Evolutionary conservation across 2,797 vertebrate genomes (phyloP), one percentile per base, ranked within the genome.

Genomic region (Paedocypris micromegethes): DNA sequence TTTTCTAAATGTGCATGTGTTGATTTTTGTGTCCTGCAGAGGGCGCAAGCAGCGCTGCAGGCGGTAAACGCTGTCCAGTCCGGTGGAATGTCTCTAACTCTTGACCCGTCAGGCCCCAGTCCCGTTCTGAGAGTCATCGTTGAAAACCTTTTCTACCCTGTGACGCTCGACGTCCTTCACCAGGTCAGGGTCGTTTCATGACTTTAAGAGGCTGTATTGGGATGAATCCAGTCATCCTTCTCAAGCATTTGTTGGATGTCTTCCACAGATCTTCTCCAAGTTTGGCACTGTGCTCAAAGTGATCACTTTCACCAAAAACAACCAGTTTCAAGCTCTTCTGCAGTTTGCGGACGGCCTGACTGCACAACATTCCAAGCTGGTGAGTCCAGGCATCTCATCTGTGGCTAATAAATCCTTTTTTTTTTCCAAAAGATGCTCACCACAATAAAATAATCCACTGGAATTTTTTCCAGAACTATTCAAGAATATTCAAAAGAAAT

Each of bases 221-320:
- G 23, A 23, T 23, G 23, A 23, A 23, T 23, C 23, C 23, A 23
- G 23, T 23, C 23, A 23, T 23, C 23, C 23, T 1, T 23, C 23
- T 23, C 23, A 23, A 23, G 23, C 23, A 23, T 23, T 23, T 23
- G 23, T 23, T 23, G 23, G 23, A 23, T 23, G 1, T 23, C 23
- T 23, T 57, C 68, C 65, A 6, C 83, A 98, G 96, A 98, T 98
- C 77, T 98, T 98, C 80, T 94, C 93, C 41, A 97, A 97, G 83
- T 96, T 96, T 9, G 96, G 96, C 68, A 94, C 94, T 0, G 94
- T 98, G 42, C 77, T 98, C 82, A 92, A 96, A 79, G 95, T 98
- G 67, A 98, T 98, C 59, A 95, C 94, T 0, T 98, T 98, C 83
- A 98, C 95, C 0, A 98, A 98, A 87, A 98, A 98, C 83, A 95